Evolutionary conservation across 2,113 vertebrate genomes (phyloP).

Genomic region (Orycteropus afer): DNA sequence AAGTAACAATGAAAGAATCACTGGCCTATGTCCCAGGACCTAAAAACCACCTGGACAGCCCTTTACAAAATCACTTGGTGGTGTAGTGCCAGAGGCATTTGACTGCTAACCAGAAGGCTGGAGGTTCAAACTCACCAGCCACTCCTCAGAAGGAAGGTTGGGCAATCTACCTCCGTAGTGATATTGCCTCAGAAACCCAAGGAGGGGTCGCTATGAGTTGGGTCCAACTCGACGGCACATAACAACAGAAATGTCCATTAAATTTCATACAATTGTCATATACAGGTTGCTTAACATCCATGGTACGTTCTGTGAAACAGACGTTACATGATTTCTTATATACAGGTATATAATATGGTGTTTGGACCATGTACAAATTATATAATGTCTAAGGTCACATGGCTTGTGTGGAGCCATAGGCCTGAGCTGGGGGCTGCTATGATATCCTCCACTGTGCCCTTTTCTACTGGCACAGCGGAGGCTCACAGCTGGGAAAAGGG

Average conservation of each 20-base stretch:
- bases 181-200: too few species aligned
- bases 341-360: too few species aligned
- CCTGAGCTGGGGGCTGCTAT: background rate
- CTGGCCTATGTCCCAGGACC: background rate
- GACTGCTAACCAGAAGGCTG: background rate
- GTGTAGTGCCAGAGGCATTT: too few species aligned
- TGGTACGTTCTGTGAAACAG: background rate
- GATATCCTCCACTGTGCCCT: too few species aligned
- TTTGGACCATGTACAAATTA: too few species aligned
- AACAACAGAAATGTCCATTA: background rate
- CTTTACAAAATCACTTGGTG: slow-evolving; percentile 35
- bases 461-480: background rate
- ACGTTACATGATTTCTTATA: background rate
- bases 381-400: too few species aligned
- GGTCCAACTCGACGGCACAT: too few species aligned
- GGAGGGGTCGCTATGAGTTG: too few species aligned
- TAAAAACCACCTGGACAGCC: background rate
- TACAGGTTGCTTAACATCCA: background rate
- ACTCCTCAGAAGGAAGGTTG: too few species aligned
- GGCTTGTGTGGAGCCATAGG: too few species aligned
- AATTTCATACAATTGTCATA: background rate
- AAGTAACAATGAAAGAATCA: background rate
- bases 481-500: background rate
- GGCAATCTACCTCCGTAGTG: too few species aligned
- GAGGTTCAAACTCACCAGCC: background rate